Percentiles rank a stretch among this genome's conserved stretches.
These are phyloP conservation scores for Geodia barretti DNA, from an alignment of 37 sponge, comb jelly and placozoan species.

Conservation along the genomic window DNA sequence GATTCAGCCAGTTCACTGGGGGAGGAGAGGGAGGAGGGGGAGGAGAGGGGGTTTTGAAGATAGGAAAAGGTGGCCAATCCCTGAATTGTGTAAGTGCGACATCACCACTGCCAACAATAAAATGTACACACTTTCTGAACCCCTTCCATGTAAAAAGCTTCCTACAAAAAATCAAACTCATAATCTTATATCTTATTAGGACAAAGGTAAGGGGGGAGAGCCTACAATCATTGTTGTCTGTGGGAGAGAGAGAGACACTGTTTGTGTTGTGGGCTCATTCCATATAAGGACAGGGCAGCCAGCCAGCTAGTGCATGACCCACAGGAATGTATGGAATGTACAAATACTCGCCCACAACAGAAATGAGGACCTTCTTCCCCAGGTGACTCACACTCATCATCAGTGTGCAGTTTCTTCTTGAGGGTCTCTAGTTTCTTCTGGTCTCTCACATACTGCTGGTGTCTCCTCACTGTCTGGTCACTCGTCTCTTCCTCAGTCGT, in stretches of 20 bases:
- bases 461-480: constrained; percentile 53
- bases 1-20: constrained; percentile 87
- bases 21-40: constrained; percentile 3
- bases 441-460: constrained; percentile 53
- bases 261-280: too few species aligned
- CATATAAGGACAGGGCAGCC: too few species aligned
- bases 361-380: too few species aligned
- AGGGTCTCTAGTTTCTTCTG: constrained; percentile 92
- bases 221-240: too few species aligned
- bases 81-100: not conserved
- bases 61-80: not conserved
- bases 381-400: constrained; percentile 82
- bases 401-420: constrained; percentile 91
- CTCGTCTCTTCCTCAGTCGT: constrained; percentile 78
- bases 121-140: too few species aligned
- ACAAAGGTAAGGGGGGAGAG: not conserved
- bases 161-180: too few species aligned
- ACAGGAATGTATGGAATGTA: too few species aligned
- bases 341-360: too few species aligned
- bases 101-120: not conserved
- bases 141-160: too few species aligned
- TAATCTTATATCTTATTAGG: not conserved
- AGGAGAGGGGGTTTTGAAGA: not conserved
- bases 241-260: too few species aligned
- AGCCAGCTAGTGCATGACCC: too few species aligned